A percentile compares a stretch with the other conserved stretches of the same genome.
These are phyloP conservation scores for Anastatus disparis DNA, from an alignment of 1,140 invertebrate genomes.

Conservation along the genomic window DNA sequence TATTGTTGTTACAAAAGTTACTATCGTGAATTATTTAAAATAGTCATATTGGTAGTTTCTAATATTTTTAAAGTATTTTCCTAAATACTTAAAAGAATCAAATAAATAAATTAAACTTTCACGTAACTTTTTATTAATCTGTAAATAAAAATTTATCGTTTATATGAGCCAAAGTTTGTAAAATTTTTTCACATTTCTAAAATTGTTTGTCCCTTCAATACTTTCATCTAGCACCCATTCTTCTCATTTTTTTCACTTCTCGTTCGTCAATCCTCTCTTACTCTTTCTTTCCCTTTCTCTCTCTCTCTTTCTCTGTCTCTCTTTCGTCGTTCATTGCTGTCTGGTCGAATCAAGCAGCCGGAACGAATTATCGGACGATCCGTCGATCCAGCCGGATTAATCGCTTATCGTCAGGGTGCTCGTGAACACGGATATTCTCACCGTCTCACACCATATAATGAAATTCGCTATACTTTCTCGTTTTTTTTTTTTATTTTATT, in stretches of 20 bases:
- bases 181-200: too few relatives aligned
- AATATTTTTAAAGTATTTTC: too few relatives aligned
- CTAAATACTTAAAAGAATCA: too few relatives aligned
- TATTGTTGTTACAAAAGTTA: too few relatives aligned
- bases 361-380: constrained; percentile 35
- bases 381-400: constrained; percentile 30
- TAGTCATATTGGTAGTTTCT: too few relatives aligned
- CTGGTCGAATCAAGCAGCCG: constrained; percentile 26
- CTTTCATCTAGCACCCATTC: not conserved
- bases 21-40: too few relatives aligned
- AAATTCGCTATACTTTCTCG: constrained; percentile 10
- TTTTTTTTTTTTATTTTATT: not conserved
- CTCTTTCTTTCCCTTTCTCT: not conserved
- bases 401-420: constrained; percentile 25
- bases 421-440: constrained; percentile 3
- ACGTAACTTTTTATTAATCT: too few relatives aligned
- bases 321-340: too few relatives aligned
- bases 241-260: not conserved
- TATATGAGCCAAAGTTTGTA: too few relatives aligned
- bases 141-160: too few relatives aligned
- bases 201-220: not conserved
- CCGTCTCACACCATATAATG: constrained; percentile 11
- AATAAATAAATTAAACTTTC: too few relatives aligned
- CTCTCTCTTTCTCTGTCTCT: not conserved
- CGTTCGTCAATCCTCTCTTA: not conserved